Evolutionary conservation across 2,797 vertebrate genomes (phyloP).

Genomic region (Pseudochromis fuscus): DNA sequence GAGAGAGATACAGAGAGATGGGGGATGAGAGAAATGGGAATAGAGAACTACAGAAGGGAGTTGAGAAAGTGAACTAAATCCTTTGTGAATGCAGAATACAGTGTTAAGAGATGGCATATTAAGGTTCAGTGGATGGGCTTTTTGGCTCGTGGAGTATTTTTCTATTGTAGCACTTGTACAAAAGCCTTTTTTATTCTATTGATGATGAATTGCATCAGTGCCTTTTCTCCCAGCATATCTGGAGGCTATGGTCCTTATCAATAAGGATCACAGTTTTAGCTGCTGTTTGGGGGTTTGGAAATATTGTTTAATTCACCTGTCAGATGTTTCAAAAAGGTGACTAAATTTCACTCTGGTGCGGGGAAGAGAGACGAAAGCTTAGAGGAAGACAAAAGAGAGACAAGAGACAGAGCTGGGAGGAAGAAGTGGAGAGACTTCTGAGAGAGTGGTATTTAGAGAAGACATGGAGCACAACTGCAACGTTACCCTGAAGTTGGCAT

Average conservation of each 20-base stretch:
- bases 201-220: conserved; percentile 45
- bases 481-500: conserved; percentile 27
- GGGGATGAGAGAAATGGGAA: conserved; percentile 56
- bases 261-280: conserved; percentile 1
- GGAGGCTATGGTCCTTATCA: conserved; percentile 11
- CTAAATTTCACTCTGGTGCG: conserved; percentile 6
- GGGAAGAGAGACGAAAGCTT: background rate
- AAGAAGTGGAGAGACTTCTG: conserved; percentile 7
- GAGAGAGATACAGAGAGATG: conserved; percentile 39
- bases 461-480: conserved; percentile 9
- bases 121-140: conserved; percentile 45
- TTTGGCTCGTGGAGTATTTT: conserved; percentile 41
- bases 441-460: conserved; percentile 33
- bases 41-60: conserved; percentile 61
- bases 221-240: conserved; percentile 26
- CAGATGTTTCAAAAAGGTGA: conserved; percentile 21
- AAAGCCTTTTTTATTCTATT: conserved; percentile 22
- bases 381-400: background rate
- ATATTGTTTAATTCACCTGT: conserved; percentile 6
- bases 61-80: conserved; percentile 68
- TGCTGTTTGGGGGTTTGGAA: conserved; percentile 1
- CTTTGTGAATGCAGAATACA: conserved; percentile 70
- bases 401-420: background rate
- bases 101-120: conserved; percentile 61
- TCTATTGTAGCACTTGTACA: conserved; percentile 24